Conservation (phyloP, 92 coral and sea anemone species). For the Parazoanthus atlanticus region DNA sequence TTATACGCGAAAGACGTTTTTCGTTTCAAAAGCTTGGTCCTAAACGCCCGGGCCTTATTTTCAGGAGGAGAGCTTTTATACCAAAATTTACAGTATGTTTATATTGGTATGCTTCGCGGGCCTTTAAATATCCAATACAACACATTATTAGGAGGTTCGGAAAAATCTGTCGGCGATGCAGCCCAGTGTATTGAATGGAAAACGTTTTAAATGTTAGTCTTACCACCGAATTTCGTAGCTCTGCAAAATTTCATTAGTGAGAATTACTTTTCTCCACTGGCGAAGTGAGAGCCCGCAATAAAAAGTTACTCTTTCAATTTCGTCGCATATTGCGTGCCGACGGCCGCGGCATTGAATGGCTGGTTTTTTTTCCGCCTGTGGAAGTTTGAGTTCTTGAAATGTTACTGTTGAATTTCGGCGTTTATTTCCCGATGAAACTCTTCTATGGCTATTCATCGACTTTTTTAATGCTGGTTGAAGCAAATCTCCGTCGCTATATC, state of each 20-base stretch:
- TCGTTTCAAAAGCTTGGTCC: no score
- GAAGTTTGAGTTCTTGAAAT: conserved; percentile 30
- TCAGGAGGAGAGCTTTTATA: no score
- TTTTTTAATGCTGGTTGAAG: conserved; percentile 16
- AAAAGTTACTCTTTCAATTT: conserved; percentile 48
- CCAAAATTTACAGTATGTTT: no score
- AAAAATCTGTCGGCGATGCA: no score
- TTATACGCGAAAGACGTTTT: no score
- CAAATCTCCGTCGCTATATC: conserved; percentile 41
- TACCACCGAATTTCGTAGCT: conserved; percentile 61
- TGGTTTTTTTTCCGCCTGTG: conserved; percentile 25
- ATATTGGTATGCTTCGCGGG: no score
- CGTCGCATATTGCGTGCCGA: conserved; percentile 65
- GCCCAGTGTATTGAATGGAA: no score
- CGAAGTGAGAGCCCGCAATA: conserved; percentile 60
- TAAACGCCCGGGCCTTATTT: no score
- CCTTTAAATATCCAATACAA: no score
- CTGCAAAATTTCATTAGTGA: conserved; percentile 52
- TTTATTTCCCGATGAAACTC: not conserved
- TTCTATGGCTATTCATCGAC: not conserved
- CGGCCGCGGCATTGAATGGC: conserved; percentile 40
- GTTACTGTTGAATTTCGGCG: conserved; percentile 28
- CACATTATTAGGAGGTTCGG: no score
- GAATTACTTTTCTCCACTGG: conserved; percentile 66
- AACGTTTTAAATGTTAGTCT: no score